phyloP scores from a whole-genome alignment of 2,113 vertebrate genomes.

The Camarhynchus parvulus region DNA sequence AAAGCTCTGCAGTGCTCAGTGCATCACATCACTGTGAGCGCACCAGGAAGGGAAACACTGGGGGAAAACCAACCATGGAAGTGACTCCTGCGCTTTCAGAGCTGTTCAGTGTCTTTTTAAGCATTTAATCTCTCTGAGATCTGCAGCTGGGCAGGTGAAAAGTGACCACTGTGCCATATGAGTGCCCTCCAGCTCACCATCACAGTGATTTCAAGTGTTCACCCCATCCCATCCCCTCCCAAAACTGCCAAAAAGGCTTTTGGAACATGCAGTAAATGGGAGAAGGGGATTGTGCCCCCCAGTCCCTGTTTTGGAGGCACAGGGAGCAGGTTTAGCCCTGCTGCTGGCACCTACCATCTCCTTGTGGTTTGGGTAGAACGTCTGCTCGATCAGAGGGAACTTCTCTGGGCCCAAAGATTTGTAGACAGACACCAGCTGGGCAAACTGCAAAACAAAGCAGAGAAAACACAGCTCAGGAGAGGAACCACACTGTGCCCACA shows the following conservation, averaged over 20 bases:
- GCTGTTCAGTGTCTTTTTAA: not conserved
- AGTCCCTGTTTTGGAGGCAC: not conserved
- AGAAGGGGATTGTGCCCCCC: not conserved
- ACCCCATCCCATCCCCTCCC: not conserved
- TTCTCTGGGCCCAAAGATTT: constrained; percentile 90
- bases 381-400: constrained; percentile 96
- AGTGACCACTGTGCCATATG: not conserved
- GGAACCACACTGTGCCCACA: not conserved
- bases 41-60: not conserved
- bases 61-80: not conserved
- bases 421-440: constrained; percentile 90
- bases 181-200: not conserved
- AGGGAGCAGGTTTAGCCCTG: not conserved
- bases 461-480: not conserved
- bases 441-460: constrained; percentile 85
- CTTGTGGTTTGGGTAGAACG: constrained; percentile 96
- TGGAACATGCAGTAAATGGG: not conserved
- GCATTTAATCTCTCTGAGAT: not conserved
- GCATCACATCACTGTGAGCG: not conserved
- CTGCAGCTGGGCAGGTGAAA: not conserved
- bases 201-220: not conserved
- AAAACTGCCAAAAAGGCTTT: not conserved
- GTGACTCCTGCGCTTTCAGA: not conserved
- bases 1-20: not conserved
- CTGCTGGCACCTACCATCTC: constrained; percentile 89